These are phyloP conservation scores for Brachyalestes nurse DNA, from an alignment of 2,797 vertebrate genomes.

Conservation along the genomic window DNA sequence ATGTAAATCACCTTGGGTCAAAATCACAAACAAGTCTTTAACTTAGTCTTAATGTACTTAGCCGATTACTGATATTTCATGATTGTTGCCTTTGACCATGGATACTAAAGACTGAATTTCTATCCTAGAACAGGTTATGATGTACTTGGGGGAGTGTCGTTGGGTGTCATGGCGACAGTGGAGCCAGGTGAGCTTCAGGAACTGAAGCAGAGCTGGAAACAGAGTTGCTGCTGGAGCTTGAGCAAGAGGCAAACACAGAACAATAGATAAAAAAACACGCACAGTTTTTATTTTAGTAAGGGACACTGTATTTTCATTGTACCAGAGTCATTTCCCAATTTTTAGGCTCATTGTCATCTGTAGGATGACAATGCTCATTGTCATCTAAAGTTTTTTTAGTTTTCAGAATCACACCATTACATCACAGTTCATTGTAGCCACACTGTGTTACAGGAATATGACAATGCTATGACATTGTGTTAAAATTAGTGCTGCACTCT, in stretches of 20 bases:
- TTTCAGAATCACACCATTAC: too few species aligned
- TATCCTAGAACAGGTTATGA: neutral
- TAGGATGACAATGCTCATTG: too few species aligned
- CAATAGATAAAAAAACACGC: neutral
- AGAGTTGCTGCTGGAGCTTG: slow-evolving; percentile 90
- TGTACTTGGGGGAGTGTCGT: slow-evolving; percentile 89
- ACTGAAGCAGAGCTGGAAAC: slow-evolving; percentile 90
- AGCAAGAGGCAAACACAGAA: slow-evolving; percentile 79
- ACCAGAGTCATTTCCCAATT: too few species aligned
- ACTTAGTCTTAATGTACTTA: too few species aligned
- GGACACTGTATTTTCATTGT: too few species aligned
- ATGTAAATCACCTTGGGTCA: slow-evolving; percentile 90
- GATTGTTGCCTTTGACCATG: neutral
- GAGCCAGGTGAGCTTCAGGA: slow-evolving; percentile 90
- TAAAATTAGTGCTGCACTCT: too few species aligned
- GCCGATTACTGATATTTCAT: neutral
- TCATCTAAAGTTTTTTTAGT: too few species aligned
- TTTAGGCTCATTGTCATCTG: too few species aligned
- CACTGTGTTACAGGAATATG: too few species aligned
- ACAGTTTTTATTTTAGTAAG: too few species aligned
- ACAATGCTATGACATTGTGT: too few species aligned
- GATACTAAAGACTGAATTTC: neutral
- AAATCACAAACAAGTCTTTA: neutral
- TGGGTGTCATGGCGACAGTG: slow-evolving; percentile 90
- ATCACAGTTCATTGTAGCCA: too few species aligned